Conservation (phyloP, 2,113 vertebrate species). For the Ochotona princeps region DNA sequence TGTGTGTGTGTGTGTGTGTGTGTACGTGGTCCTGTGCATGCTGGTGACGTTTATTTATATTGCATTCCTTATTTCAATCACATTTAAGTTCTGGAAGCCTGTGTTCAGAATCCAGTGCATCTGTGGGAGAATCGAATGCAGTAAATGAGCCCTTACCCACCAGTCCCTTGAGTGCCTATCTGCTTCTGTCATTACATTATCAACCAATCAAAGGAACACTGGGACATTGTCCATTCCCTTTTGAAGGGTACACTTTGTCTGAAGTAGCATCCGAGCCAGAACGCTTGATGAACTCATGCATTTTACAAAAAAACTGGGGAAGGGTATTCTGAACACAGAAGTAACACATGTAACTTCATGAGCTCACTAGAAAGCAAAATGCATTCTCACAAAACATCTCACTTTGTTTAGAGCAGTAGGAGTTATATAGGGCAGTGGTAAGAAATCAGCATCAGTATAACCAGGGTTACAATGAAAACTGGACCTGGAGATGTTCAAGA, state of each 20-base stretch:
- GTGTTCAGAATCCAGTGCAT: not conserved
- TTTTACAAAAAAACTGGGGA: not conserved
- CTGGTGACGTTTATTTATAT: conserved; percentile 20
- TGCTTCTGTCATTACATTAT: not conserved
- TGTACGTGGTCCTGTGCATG: not conserved
- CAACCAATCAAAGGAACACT: not conserved
- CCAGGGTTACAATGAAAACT: not conserved
- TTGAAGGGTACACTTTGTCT: not conserved
- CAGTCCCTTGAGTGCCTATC: not conserved
- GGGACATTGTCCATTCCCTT: not conserved
- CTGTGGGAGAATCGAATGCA: not conserved
- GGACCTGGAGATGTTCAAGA: not conserved
- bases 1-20: not conserved
- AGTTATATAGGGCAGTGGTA: not conserved
- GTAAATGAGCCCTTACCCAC: not conserved
- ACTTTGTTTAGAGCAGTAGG: not conserved
- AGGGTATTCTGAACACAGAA: not conserved
- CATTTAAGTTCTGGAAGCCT: not conserved
- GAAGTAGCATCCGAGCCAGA: not conserved
- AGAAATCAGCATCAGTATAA: not conserved
- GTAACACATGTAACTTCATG: not conserved
- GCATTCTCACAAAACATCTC: conserved; percentile 1
- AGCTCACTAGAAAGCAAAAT: not conserved
- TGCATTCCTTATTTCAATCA: not conserved
- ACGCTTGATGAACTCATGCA: not conserved